phyloP scores from a whole-genome alignment of 2,888 invertebrate genomes.

The Melitaea athalia region DNA sequence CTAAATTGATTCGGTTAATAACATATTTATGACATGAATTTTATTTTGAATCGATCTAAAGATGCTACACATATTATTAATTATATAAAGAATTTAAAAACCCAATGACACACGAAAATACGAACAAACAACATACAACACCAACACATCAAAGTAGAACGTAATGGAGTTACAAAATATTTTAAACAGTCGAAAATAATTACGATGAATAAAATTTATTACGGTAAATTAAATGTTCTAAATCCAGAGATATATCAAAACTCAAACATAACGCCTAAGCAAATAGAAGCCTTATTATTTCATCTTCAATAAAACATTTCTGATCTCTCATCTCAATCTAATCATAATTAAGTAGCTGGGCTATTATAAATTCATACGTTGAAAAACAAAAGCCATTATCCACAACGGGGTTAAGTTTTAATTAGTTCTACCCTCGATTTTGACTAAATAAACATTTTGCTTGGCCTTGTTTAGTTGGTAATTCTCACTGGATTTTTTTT shows the following conservation, averaged over 20 bases:
- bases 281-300: slow-evolving; percentile 8
- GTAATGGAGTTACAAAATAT: too few relatives aligned
- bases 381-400: slow-evolving; percentile 60
- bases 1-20: too few relatives aligned
- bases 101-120: too few relatives aligned
- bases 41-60: too few relatives aligned
- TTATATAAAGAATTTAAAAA: too few relatives aligned
- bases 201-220: too few relatives aligned
- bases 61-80: too few relatives aligned
- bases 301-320: slow-evolving; percentile 8
- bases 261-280: slow-evolving; percentile 8
- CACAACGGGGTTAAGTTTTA: slow-evolving; percentile 55
- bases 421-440: slow-evolving; percentile 49
- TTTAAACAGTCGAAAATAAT: too few relatives aligned
- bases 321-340: slow-evolving; percentile 18
- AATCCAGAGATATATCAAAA: not conserved
- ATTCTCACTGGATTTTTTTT: slow-evolving; percentile 10
- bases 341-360: slow-evolving; percentile 47
- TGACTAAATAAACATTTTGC: slow-evolving; percentile 28
- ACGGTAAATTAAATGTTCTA: not conserved
- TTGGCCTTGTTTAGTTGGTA: slow-evolving; percentile 20
- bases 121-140: too few relatives aligned
- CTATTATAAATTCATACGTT: slow-evolving; percentile 58
- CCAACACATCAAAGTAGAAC: too few relatives aligned
- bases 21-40: too few relatives aligned